Evolutionary conservation across 2,888 invertebrate species (phyloP).

Genomic region (Cosmopolites sordidus): DNA sequence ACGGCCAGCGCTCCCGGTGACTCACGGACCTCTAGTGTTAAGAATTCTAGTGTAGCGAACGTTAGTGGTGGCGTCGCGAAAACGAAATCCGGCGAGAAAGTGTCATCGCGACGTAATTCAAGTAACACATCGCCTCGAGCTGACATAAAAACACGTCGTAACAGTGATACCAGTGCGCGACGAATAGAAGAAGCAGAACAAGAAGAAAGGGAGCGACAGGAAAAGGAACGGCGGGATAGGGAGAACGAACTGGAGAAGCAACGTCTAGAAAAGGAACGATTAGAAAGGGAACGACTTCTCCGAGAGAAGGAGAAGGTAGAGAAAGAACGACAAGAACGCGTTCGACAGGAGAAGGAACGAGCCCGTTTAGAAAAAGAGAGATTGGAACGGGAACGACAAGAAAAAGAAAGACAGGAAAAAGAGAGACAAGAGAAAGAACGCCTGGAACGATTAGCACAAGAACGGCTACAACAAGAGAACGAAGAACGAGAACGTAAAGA

Average conservation of each 20-base stretch:
- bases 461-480: slow-evolving; percentile 42
- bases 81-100: slow-evolving; percentile 37
- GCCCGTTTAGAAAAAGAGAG: slow-evolving; percentile 41
- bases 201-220: slow-evolving; percentile 42
- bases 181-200: slow-evolving; percentile 42
- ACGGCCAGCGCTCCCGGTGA: slow-evolving; percentile 41
- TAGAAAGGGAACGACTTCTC: slow-evolving; percentile 43
- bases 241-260: slow-evolving; percentile 43
- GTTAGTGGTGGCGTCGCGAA: slow-evolving; percentile 25
- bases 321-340: slow-evolving; percentile 43
- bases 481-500: slow-evolving; percentile 34
- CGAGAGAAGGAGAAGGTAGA: slow-evolving; percentile 42
- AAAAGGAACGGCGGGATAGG: slow-evolving; percentile 42
- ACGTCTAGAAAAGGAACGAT: slow-evolving; percentile 41
- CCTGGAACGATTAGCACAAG: slow-evolving; percentile 40
- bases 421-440: slow-evolving; percentile 43
- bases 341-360: slow-evolving; percentile 25
- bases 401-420: slow-evolving; percentile 41
- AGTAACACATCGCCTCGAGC: slow-evolving; percentile 35
- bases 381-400: slow-evolving; percentile 45
- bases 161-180: slow-evolving; percentile 39
- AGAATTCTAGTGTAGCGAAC: slow-evolving; percentile 19
- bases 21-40: slow-evolving; percentile 41
- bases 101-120: slow-evolving; percentile 36
- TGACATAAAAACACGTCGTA: slow-evolving; percentile 40